phyloP scores from a whole-genome alignment of 2,888 invertebrate genomes.

The Tipula confusa region DNA sequence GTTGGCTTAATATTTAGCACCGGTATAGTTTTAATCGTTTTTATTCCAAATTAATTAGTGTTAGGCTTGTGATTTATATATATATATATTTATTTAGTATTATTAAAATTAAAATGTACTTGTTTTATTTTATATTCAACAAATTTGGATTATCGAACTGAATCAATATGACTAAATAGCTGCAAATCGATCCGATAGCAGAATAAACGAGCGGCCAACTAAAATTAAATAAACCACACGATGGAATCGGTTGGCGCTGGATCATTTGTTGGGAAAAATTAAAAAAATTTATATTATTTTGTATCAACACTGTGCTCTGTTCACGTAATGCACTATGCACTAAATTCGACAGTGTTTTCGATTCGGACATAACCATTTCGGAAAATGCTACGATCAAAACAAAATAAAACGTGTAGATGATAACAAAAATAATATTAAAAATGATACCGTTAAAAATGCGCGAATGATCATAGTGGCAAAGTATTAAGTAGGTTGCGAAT shows the following conservation, averaged over 20 bases:
- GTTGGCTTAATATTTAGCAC: background rate
- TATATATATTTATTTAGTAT: background rate
- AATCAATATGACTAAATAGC: constrained; percentile 27
- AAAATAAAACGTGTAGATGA: background rate
- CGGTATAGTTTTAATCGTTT: background rate
- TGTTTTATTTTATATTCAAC: background rate
- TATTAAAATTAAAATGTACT: background rate
- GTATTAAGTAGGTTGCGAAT: background rate
- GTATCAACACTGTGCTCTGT: background rate
- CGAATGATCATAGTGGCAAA: background rate
- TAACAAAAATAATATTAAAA: background rate
- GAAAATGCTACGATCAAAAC: background rate
- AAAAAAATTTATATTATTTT: background rate
- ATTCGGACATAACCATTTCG: background rate
- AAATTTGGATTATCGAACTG: constrained; percentile 21
- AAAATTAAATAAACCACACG: background rate
- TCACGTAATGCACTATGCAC: background rate
- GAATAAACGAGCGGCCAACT: background rate
- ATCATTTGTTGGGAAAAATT: background rate
- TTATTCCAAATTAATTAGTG: constrained; percentile 14
- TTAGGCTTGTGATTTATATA: background rate
- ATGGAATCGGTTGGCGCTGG: background rate
- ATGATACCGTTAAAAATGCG: background rate
- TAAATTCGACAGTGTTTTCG: background rate
- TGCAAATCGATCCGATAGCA: background rate